A percentile compares a stretch with the other conserved stretches of the same genome.
Conservation (phyloP, 2,888 invertebrate species). For the Tiliacea aurago region DNA sequence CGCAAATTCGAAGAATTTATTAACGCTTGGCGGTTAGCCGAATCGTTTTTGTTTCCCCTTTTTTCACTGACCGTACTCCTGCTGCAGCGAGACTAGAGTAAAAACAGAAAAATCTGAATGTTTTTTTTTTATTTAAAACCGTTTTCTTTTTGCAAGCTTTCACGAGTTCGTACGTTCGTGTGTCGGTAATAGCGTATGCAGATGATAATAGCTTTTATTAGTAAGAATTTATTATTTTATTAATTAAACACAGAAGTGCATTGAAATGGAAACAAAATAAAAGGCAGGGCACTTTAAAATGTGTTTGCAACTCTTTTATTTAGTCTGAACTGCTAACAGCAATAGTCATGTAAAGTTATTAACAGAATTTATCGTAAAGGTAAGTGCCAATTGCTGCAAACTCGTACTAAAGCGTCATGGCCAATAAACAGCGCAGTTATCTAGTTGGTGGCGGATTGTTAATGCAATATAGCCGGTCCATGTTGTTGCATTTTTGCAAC, state of each 20-base stretch:
- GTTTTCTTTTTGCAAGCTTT: slow-evolving; percentile 65
- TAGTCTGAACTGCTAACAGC: slow-evolving; percentile 32
- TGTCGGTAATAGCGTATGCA: slow-evolving; percentile 58
- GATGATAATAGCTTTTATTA: slow-evolving; percentile 60
- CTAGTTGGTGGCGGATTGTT: slow-evolving; percentile 73
- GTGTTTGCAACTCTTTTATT: neutral
- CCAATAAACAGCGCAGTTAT: slow-evolving; percentile 76
- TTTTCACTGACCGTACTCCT: slow-evolving; percentile 80
- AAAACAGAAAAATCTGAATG: slow-evolving; percentile 76
- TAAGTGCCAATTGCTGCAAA: slow-evolving; percentile 65
- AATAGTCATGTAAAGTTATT: slow-evolving; percentile 52
- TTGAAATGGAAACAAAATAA: slow-evolving; percentile 25
- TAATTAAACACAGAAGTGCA: slow-evolving; percentile 24
- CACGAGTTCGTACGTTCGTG: slow-evolving; percentile 55
- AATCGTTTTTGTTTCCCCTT: slow-evolving; percentile 82
- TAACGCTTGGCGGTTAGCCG: slow-evolving; percentile 88
- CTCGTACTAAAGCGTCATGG: slow-evolving; percentile 68
- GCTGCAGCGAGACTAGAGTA: slow-evolving; percentile 76
- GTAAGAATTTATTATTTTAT: slow-evolving; percentile 44
- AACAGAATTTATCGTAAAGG: slow-evolving; percentile 57
- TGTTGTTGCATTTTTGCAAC: slow-evolving; percentile 85
- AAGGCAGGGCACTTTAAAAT: neutral
- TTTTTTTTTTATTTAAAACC: slow-evolving; percentile 65
- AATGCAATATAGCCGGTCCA: slow-evolving; percentile 71
- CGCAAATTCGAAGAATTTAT: slow-evolving; percentile 88